Base-by-base conservation (phyloP, 2,797 vertebrate genomes). In the Eulemur albifrons region DNA sequence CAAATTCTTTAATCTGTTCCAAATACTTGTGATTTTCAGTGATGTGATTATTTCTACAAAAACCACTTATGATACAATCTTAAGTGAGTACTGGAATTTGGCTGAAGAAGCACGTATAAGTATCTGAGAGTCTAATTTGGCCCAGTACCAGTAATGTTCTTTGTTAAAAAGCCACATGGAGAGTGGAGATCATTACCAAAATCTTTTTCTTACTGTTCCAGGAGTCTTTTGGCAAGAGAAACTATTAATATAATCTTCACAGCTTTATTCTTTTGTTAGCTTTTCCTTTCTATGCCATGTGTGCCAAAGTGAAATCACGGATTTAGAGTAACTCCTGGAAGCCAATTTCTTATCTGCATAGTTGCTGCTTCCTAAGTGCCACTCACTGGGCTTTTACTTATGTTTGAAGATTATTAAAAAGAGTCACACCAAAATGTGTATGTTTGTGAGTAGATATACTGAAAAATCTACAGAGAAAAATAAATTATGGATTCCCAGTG, bases 11-110 rank as follows among this genome's bases (percentile, higher is more conserved):
- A 94, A 83, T 75, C 48, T 95, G 32, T 93, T 95, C 38, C 79
- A 95, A 95, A 92, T 76, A 69, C 76, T 97, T 95, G 57, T 95
- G 95, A 93, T 86, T 86, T 95, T 97, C 50, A 84, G 77, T 88
- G 88, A 96, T 93, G 72, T 93, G 70, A 94, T 97, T 96, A 82
- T 96, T 97, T 89, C 63, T 83, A 87, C 95, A 93, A 81, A 93
- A 97, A 77, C 5, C 72, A 96, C 59, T 96, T 95, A 54, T 32
- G 35, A 96, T 88, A 73, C 59, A 95, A 93, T 90, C 76, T 95
- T 93, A 67, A 61, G 30, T 93, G 59, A 80, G 32, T 84, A 48
- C 45, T 82, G 83, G 32, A 69, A 89, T 97, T 95, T 96, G 95
- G 91, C 95, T 89, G 80, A 93, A 86, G 63, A 95, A 72, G 38